Percentiles rank a stretch among this genome's conserved stretches.
Conservation (phyloP, 35 echinoderm and acorn worm genomes). For the Ophioderma brevispina region DNA sequence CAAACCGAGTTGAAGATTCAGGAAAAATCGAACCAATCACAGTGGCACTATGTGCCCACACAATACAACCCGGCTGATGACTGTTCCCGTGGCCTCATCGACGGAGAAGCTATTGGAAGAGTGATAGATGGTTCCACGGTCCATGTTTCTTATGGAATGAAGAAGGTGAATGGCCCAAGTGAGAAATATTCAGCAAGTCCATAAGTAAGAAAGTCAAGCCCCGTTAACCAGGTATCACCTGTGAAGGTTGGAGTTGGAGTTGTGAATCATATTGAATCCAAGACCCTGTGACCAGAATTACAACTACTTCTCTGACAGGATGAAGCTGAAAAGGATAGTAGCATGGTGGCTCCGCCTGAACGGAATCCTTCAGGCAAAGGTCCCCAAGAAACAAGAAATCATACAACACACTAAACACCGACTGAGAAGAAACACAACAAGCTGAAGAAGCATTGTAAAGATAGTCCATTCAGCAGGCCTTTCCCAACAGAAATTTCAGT, state of each 20-base stretch:
- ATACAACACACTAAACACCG: not conserved
- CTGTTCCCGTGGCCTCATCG: constrained; percentile 32
- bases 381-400: not conserved
- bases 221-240: no score
- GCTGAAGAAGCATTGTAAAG: constrained; percentile 12
- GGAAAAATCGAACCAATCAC: constrained; percentile 22
- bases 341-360: constrained; percentile 10
- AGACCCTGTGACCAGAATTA: not conserved
- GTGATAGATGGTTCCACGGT: constrained; percentile 33
- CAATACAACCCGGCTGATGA: constrained; percentile 61
- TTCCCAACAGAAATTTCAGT: not conserved
- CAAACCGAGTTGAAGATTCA: constrained; percentile 56
- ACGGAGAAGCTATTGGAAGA: constrained; percentile 27
- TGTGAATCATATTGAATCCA: constrained; percentile 7
- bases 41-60: constrained; percentile 60
- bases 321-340: not conserved
- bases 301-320: not conserved
- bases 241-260: not conserved
- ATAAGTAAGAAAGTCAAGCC: not conserved
- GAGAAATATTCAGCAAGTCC: not conserved
- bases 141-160: constrained; percentile 32
- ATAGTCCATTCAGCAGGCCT: not conserved
- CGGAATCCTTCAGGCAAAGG: not conserved
- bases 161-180: constrained; percentile 23
- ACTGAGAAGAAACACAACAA: not conserved